Evolutionary conservation across 2,113 vertebrate genomes (phyloP).

Genomic region (Planiliza haematocheilus): DNA sequence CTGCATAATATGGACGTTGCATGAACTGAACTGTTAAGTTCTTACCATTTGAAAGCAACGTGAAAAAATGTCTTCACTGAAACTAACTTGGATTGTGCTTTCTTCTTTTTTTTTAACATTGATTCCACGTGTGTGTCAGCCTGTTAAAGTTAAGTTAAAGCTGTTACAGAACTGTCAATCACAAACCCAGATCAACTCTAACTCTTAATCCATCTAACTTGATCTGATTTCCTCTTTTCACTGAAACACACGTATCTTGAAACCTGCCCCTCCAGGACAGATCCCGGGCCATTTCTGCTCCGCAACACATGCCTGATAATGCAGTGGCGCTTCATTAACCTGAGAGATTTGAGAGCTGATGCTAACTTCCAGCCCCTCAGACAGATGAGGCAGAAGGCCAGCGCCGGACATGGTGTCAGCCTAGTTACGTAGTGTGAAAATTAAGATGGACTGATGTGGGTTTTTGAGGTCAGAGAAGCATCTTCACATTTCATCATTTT

Average conservation of each 20-base stretch:
- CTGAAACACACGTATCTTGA: constrained; percentile 24
- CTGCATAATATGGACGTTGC: too few species aligned
- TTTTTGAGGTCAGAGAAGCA: constrained; percentile 58
- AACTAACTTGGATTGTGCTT: too few species aligned
- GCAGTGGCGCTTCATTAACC: constrained; percentile 45
- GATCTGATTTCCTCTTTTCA: constrained; percentile 28
- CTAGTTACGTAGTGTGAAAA: constrained; percentile 34
- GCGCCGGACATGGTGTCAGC: constrained; percentile 27
- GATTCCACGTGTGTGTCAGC: not conserved
- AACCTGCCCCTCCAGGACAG: constrained; percentile 5
- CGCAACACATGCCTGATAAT: constrained; percentile 28
- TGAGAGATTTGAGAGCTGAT: constrained; percentile 43
- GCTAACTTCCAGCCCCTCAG: constrained; percentile 9
- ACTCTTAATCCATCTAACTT: constrained; percentile 43
- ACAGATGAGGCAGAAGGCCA: constrained; percentile 5
- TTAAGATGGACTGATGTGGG: constrained; percentile 45
- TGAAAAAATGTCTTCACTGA: too few species aligned
- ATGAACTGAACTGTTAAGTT: too few species aligned
- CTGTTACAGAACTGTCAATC: constrained; percentile 29
- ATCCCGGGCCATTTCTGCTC: constrained; percentile 36
- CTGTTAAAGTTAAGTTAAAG: constrained; percentile 12
- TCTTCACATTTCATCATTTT: constrained; percentile 48
- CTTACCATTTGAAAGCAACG: too few species aligned
- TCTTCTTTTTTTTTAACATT: not conserved
- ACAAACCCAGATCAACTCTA: constrained; percentile 37